A percentile compares a stretch with the other conserved stretches of the same genome.
These are phyloP conservation scores for Hydrophis major DNA, from an alignment of 2,797 vertebrate species.

Conservation along the genomic window DNA sequence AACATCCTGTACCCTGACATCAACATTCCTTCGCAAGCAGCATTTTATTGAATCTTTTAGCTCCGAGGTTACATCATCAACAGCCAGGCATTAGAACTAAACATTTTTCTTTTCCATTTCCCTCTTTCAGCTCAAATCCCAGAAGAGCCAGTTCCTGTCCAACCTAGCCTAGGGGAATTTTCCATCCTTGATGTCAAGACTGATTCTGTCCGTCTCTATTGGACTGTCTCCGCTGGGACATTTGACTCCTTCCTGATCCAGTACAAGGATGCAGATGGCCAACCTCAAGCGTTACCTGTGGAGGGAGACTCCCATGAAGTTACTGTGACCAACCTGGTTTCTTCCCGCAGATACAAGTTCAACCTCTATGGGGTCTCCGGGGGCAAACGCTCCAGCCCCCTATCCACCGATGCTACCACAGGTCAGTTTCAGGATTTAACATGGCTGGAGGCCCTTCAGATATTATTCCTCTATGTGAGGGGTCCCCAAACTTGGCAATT, in stretches of 20 bases:
- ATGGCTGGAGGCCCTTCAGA: too few species aligned
- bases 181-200: conserved; percentile 18
- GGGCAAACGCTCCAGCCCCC: conserved; percentile 30
- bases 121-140: not conserved
- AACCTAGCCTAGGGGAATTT: not conserved
- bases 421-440: not conserved
- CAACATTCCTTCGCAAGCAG: not conserved
- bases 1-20: not conserved
- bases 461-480: too few species aligned
- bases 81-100: too few species aligned
- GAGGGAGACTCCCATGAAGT: too few species aligned
- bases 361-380: conserved; percentile 31
- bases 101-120: not conserved
- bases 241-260: too few species aligned
- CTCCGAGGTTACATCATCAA: not conserved
- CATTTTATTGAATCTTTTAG: not conserved
- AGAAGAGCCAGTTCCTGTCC: not conserved
- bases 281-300: too few species aligned
- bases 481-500: too few species aligned
- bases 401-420: conserved; percentile 35
- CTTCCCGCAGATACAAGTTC: conserved; percentile 32
- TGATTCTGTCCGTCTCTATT: conserved; percentile 31
- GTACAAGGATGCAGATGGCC: too few species aligned
- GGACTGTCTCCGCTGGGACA: not conserved
- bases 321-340: too few species aligned